Evolutionary conservation across 2,113 vertebrate species (phyloP).

Genomic region (Crocuta crocuta): DNA sequence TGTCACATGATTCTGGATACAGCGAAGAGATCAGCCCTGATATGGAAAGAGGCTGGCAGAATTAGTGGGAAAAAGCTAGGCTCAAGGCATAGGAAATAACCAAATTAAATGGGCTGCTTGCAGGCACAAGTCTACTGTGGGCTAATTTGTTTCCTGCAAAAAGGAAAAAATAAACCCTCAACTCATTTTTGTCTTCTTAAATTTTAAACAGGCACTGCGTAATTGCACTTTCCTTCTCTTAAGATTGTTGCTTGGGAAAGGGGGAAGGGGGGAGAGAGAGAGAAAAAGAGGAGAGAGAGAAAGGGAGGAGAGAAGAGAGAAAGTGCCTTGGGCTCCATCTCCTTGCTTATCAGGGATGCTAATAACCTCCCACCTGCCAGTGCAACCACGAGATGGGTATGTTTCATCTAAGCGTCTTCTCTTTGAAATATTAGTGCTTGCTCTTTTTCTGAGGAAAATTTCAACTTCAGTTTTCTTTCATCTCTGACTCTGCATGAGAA

Average conservation of each 20-base stretch:
- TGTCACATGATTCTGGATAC: conserved; percentile 67
- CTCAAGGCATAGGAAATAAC: conserved; percentile 79
- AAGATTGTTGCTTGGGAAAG: conserved; percentile 59
- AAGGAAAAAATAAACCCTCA: conserved; percentile 67
- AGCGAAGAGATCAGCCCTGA: conserved; percentile 54
- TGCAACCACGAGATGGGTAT: conserved; percentile 43
- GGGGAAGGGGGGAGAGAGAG: not conserved
- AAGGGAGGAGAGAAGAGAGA: not conserved
- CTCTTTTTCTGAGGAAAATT: conserved; percentile 73
- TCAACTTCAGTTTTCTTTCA: conserved; percentile 74
- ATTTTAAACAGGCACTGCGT: conserved; percentile 80
- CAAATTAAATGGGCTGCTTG: conserved; percentile 81
- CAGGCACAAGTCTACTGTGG: conserved; percentile 84
- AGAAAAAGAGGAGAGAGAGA: too few species aligned
- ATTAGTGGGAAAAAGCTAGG: conserved; percentile 74
- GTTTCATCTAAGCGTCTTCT: conserved; percentile 72
- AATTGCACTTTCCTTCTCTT: conserved; percentile 72
- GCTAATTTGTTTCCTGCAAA: conserved; percentile 83
- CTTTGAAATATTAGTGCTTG: conserved; percentile 75
- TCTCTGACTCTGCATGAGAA: conserved; percentile 70
- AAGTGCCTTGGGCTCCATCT: not conserved
- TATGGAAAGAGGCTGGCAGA: conserved; percentile 68
- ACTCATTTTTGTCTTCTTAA: conserved; percentile 83
- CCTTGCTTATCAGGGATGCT: conserved; percentile 63
- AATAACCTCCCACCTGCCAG: conserved; percentile 64